Evolutionary conservation across 1,140 invertebrate species (phyloP).

Genomic region (Drosophila mayri): DNA sequence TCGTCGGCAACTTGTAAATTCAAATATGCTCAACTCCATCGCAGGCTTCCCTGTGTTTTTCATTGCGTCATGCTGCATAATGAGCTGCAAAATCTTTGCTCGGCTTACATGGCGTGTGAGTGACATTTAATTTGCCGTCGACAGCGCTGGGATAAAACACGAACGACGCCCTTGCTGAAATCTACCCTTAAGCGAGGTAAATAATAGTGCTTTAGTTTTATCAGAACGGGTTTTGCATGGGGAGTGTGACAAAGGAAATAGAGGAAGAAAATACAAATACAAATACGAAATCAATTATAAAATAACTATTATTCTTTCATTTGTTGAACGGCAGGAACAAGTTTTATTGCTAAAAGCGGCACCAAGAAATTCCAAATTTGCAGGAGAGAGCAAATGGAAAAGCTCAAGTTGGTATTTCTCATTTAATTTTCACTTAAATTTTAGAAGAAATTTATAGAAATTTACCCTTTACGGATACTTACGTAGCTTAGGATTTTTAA

Average conservation of each 20-base stretch:
- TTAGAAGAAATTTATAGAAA: too few relatives aligned
- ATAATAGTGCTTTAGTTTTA: constrained; percentile 25
- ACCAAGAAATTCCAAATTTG: neutral
- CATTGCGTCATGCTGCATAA: constrained; percentile 78
- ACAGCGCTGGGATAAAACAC: constrained; percentile 39
- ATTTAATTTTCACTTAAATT: neutral
- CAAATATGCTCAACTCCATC: constrained; percentile 29
- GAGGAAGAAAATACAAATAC: constrained; percentile 2
- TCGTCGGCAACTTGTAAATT: constrained; percentile 53
- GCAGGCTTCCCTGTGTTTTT: constrained; percentile 38
- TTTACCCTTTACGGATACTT: neutral
- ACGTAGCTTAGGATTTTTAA: neutral
- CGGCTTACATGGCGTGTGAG: constrained; percentile 73
- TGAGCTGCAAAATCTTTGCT: constrained; percentile 69
- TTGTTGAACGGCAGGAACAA: neutral
- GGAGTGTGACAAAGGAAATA: neutral
- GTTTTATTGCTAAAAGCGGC: too few relatives aligned
- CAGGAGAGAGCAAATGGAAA: too few relatives aligned
- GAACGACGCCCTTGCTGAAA: constrained; percentile 17
- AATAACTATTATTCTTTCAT: constrained; percentile 1
- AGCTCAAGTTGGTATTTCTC: neutral
- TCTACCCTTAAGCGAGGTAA: constrained; percentile 21
- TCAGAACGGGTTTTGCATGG: neutral
- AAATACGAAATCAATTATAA: constrained; percentile 5
- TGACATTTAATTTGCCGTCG: constrained; percentile 77